These are phyloP conservation scores for Pachycephus smyrnensis DNA, from an alignment of 2,888 invertebrate genomes.

Conservation along the genomic window DNA sequence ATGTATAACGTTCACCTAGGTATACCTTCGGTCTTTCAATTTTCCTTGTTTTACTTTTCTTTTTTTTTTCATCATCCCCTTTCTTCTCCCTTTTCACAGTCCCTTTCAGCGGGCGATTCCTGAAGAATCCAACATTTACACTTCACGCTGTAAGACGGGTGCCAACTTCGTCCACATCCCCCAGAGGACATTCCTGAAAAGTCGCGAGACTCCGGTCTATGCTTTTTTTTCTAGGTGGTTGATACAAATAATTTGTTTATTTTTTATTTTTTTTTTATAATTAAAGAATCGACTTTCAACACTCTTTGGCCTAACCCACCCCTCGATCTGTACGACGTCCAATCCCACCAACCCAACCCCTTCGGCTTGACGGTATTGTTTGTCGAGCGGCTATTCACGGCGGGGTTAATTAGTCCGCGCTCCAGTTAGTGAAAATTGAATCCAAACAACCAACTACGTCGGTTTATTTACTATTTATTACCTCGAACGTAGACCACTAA, in stretches of 20 bases:
- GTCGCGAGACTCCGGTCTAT: not conserved
- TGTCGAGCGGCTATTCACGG: slow-evolving; percentile 49
- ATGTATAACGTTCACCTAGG: not conserved
- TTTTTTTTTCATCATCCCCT: slow-evolving; percentile 8
- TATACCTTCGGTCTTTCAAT: not conserved
- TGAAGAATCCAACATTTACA: slow-evolving; percentile 1
- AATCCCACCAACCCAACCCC: slow-evolving; percentile 1
- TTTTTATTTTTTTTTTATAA: not conserved
- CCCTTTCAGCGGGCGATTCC: not conserved
- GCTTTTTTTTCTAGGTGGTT: not conserved
- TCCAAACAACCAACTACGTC: slow-evolving; percentile 23
- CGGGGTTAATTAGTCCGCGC: slow-evolving; percentile 62
- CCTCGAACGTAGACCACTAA: not conserved
- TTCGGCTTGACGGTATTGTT: slow-evolving; percentile 40
- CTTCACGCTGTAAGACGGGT: not conserved
- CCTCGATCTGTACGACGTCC: not conserved
- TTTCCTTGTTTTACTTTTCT: slow-evolving; percentile 4
- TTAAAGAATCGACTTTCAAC: too few relatives aligned
- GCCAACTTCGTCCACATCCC: not conserved
- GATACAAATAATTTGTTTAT: not conserved
- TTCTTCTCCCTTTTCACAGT: slow-evolving; percentile 8
- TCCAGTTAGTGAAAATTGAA: slow-evolving; percentile 63
- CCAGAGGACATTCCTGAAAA: not conserved
- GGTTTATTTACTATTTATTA: slow-evolving; percentile 11
- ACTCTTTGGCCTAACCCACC: too few relatives aligned